phyloP scores from a whole-genome alignment of 2,888 invertebrate genomes.

The Cephus spinipes region DNA sequence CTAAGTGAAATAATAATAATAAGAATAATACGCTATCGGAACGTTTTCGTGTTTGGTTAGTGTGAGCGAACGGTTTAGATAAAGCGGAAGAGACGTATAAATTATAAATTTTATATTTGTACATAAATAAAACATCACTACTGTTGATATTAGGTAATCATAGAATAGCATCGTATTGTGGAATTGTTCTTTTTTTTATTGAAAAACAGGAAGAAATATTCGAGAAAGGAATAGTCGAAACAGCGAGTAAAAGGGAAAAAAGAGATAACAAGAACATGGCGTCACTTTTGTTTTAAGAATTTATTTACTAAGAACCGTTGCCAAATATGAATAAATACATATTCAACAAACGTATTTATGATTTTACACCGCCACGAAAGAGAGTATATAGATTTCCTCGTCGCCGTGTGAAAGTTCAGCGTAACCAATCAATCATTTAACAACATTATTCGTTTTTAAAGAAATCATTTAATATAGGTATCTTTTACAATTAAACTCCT shows the following conservation, averaged over 20 bases:
- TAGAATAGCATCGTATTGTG: neutral
- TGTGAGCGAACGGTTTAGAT: neutral
- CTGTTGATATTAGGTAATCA: conserved; percentile 8
- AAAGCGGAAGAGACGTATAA: conserved; percentile 26
- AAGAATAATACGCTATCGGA: too few species aligned
- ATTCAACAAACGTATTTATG: conserved; percentile 18
- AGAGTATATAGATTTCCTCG: neutral
- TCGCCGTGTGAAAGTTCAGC: too few species aligned
- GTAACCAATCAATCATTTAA: too few species aligned
- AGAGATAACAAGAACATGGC: neutral
- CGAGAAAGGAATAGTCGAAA: too few species aligned
- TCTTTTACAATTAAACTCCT: neutral
- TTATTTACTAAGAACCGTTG: conserved; percentile 40
- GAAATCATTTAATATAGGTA: too few species aligned
- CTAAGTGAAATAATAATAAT: too few species aligned
- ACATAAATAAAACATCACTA: conserved; percentile 40
- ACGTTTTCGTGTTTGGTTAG: too few species aligned
- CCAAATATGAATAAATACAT: conserved; percentile 48
- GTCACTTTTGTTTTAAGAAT: conserved; percentile 18
- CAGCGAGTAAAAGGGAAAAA: too few species aligned
- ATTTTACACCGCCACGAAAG: too few species aligned
- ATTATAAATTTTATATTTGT: conserved; percentile 56
- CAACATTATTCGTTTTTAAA: too few species aligned
- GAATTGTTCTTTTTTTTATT: too few species aligned
- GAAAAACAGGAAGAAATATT: too few species aligned